Base-by-base conservation (phyloP, 2,113 vertebrate genomes). In the Onychostruthus taczanowskii region DNA sequence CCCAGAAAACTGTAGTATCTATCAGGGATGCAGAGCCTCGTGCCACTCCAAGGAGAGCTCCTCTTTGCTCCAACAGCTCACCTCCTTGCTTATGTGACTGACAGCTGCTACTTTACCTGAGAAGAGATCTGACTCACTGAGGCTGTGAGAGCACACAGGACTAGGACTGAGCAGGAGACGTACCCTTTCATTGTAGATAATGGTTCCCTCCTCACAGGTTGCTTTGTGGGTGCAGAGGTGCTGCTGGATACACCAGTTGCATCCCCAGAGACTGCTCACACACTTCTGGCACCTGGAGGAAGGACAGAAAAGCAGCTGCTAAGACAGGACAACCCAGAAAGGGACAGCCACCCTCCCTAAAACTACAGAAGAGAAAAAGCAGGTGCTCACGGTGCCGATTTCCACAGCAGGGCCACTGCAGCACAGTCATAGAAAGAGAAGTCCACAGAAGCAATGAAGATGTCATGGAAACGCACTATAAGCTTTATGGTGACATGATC, bases 201-300 rank as follows among this genome's bases (percentile, higher is more conserved):
- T 97, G 20, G 98, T 97, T 22, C 99, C 99, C 20, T 98, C 96
- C 41, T 99, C 98, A 81, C 99, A 99, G 18, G 96, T 87, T 56
- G 98, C 94, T 96, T 99, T 99, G 97, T 99, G 99, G 13, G 99
- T 99, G 70, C 99, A 99, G 24, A 97, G 93, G 89, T 99, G 99
- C 92, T 99, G 98, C 94, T 99, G 99, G 89, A 99, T 97, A 24
- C 99, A 99, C 99, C 99, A 99, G 96, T 99, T 99, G 93, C 99
- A 99, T 39, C 99, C 98, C 99, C 99, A 99, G 49, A 88, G 98
- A 95, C 99, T 99, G 96, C 98, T 97, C 93, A 99, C 99, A 24
- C 99, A 99, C 66, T 98, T 98, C 58, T 97, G 99, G 94, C 99
- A 99, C 76, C 99, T 99, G 94, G 43, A 96, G 52, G 22, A 86